Conservation (phyloP, 2,113 vertebrate species). For the Jaculus jaculus region DNA sequence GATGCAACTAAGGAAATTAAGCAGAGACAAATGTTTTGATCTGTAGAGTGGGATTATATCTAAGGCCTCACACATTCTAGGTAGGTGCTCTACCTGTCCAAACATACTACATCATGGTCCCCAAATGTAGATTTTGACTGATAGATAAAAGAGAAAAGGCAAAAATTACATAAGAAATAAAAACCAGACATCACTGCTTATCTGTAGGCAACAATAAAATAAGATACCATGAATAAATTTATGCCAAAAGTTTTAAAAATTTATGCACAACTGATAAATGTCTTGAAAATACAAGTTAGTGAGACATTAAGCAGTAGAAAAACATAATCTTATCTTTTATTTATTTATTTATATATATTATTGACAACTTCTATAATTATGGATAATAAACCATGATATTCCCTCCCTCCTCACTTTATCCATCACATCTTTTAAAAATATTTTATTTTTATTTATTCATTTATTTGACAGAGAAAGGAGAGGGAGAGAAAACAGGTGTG, state of each 20-base stretch:
- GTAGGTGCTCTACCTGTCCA: neutral
- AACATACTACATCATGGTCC: neutral
- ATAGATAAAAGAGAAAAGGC: neutral
- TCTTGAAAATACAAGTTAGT: neutral
- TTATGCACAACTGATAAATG: slow-evolving; percentile 18
- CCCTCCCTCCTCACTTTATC: too few species aligned
- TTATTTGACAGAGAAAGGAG: too few species aligned
- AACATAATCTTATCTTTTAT: neutral
- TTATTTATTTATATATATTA: neutral
- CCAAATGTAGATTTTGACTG: neutral
- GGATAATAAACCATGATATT: too few species aligned
- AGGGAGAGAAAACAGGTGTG: too few species aligned
- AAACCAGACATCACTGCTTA: neutral
- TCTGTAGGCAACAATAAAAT: neutral
- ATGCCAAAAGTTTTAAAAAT: neutral
- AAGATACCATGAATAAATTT: neutral
- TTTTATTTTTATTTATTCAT: too few species aligned
- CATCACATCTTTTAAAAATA: too few species aligned
- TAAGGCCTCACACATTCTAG: neutral
- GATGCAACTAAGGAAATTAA: neutral
- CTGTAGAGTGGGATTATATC: neutral
- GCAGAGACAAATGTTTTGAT: neutral
- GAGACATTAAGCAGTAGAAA: neutral
- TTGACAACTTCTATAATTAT: too few species aligned
- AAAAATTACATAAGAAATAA: neutral